Base-by-base conservation (phyloP, 2,797 vertebrate genomes). In the Rhinogobio ventralis region DNA sequence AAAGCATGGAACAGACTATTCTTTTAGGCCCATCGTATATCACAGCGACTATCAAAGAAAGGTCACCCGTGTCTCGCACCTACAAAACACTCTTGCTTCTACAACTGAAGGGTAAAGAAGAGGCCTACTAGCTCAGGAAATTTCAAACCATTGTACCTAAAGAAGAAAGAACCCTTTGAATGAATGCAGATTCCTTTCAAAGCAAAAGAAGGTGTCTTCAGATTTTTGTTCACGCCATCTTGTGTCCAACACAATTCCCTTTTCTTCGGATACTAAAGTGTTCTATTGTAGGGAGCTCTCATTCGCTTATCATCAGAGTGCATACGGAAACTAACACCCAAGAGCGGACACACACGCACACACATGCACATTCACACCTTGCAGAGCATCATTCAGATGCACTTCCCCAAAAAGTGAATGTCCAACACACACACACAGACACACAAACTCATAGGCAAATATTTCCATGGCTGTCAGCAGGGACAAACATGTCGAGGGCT, bases 41-140 rank as follows among this genome's bases (percentile, higher is more conserved):
- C 88, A 89, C 76, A 85, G 78, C 85, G 20, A 80, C 85, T 81
- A 87, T 88, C 86, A 86, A 81, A 89, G 86, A 83, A 86, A 89
- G 85, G 89, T 88, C 80, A 74, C 77, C 68, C n/a, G n/a, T 86
- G 75, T 64, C 84, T 86, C 79, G 62, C 85, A 84, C 88, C 84
- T 87, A 86, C 82, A 86, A 88, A 86, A 82, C 75, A 51, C 79
- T 82, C 67, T 67, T 80, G 81, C 79, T 79, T 86, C 72, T 79
- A 73, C 30, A 55, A 60, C 74, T 85, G 74, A 85, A 77, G 83
- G 79, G 53, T 85, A 85, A 85, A 81, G 79, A 84, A 85, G 83
- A 87, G 86, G 83, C 57, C 73, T 85, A 64, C 83, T 85, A 74
- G 83, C 79, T 82, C 83, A 87, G 86, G 83, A 87, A 87, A 87